These are phyloP conservation scores for Acronicta leporina DNA, from an alignment of 2,888 invertebrate genomes.

Conservation along the genomic window DNA sequence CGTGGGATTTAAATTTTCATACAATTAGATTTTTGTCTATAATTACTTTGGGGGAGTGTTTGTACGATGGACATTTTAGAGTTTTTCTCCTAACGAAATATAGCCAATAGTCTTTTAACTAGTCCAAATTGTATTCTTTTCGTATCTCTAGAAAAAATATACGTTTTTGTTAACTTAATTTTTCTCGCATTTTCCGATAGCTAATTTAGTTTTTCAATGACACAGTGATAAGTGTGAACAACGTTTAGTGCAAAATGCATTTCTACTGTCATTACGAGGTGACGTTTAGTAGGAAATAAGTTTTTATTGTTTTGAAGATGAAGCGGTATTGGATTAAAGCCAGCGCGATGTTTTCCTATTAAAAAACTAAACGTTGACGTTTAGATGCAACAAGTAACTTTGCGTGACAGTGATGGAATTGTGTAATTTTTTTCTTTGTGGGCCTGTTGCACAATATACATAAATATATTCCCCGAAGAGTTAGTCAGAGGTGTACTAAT, in stretches of 20 bases:
- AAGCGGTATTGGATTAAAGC: conserved; percentile 35
- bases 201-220: conserved; percentile 18
- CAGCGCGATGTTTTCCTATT: conserved; percentile 28
- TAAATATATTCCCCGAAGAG: no score
- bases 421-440: neutral
- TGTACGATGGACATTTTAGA: no score
- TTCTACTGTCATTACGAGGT: conserved; percentile 29
- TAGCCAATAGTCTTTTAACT: no score
- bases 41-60: no score
- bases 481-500: no score
- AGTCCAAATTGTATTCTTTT: no score
- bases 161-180: no score
- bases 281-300: conserved; percentile 22
- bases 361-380: conserved; percentile 5
- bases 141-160: no score
- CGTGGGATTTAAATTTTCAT: no score
- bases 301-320: conserved; percentile 29
- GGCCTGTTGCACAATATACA: neutral
- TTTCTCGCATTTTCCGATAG: conserved; percentile 8
- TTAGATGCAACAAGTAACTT: conserved; percentile 13
- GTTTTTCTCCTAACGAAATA: no score
- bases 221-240: conserved; percentile 25
- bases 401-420: conserved; percentile 18
- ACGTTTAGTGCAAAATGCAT: conserved; percentile 28
- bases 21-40: no score